Evolutionary conservation across 2,113 vertebrate genomes (phyloP).

Genomic region (Castor canadensis): DNA sequence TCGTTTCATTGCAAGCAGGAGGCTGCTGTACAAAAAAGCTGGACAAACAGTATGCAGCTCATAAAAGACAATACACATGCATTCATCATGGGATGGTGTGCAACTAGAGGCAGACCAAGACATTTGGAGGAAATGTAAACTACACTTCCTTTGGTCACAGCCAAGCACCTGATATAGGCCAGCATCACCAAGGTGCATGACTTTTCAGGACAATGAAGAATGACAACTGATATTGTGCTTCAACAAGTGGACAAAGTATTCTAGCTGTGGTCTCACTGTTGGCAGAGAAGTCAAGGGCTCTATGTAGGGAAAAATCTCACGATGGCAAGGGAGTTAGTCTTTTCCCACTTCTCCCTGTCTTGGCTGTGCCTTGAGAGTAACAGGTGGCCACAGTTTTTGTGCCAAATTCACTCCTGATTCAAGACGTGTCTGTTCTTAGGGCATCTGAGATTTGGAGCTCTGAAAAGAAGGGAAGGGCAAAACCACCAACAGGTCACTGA

Average conservation of each 20-base stretch:
- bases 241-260: background rate
- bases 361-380: slow-evolving; percentile 35
- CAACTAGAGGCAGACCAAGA: background rate
- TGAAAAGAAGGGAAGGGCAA: background rate
- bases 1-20: slow-evolving; percentile 72
- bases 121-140: background rate
- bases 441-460: background rate
- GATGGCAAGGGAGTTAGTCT: background rate
- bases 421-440: background rate
- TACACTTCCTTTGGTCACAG: background rate
- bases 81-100: slow-evolving; percentile 24
- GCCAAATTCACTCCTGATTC: slow-evolving; percentile 39
- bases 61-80: slow-evolving; percentile 60
- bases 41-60: slow-evolving; percentile 65
- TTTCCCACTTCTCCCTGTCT: background rate
- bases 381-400: slow-evolving; percentile 37
- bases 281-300: background rate
- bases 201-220: background rate
- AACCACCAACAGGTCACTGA: background rate
- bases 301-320: background rate
- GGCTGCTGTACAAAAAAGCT: slow-evolving; percentile 59
- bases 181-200: too few relatives aligned
- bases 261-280: background rate
- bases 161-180: background rate
- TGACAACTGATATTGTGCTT: background rate